Base-by-base conservation (phyloP, 2,888 invertebrate species). In the Oligia latruncula region DNA sequence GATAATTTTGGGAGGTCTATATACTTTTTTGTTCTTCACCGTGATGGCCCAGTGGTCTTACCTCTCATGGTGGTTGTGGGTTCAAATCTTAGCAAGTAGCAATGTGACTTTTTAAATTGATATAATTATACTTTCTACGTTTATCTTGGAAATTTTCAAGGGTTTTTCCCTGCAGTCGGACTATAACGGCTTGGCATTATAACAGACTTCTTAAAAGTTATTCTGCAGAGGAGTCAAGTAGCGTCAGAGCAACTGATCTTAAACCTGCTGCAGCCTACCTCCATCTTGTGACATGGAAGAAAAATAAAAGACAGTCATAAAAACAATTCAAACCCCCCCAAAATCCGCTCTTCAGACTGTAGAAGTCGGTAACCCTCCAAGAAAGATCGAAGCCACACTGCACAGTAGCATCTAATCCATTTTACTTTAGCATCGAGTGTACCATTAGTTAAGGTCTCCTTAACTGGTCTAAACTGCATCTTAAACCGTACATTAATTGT, bases 401-500 rank as follows among this genome's bases (percentile, higher is more conserved):
- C 82, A 82, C 77, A 82, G 84, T 66, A 64, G 73, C 80, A 79
- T 80, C 80, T 82, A 84, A 88, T 87, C 84, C 78, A 89, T 89
- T 88, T 89, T 88, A 89, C 85, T 88, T 87, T 87, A 88, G 79
- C 90, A 89, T 88, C 87, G 87, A 87, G 89, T 85, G 84, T 87
- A 84, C 90, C 90, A 93, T 93, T 92, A 91, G 90, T 92, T 91
- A 88, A 87, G 90, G 88, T 89, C 89, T 91, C 87, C 88, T 91
- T 91, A 93, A 91, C 91, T 91, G 90, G 92, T 93, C 93, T 91
- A 92, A 93, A 92, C 91, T 91, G 92, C 93, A 90, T 90, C 91
- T 92, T 88, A 89, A 84, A 88, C 89, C 87, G 89, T 90, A 91
- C 93, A 94, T 94, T 95, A 94, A 93, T 94, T 92, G 94, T 94